Conservation (phyloP, 2,888 invertebrate genomes). For the Monopis laevigella region DNA sequence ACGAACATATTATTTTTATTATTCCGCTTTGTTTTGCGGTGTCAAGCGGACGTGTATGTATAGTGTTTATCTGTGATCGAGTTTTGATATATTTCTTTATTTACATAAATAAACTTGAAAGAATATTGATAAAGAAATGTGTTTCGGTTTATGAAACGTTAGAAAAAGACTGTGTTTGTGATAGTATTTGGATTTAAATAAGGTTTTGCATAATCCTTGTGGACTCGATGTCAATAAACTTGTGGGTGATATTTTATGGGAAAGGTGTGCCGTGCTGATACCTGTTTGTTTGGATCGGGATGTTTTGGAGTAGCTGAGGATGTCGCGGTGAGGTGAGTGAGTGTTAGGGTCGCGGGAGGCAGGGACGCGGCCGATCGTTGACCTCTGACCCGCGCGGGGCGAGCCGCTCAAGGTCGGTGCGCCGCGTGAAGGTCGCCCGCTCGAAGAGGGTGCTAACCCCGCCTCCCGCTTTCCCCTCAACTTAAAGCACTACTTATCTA, state of each 20-base stretch:
- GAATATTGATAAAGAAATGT: constrained; percentile 31
- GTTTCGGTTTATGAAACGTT: constrained; percentile 29
- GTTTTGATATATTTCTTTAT: constrained; percentile 18
- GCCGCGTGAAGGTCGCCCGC: constrained; percentile 63
- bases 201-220: constrained; percentile 3
- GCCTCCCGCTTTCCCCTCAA: not conserved
- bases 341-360: constrained; percentile 30
- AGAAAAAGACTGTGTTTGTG: constrained; percentile 37
- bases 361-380: constrained; percentile 46
- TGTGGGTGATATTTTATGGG: constrained; percentile 64
- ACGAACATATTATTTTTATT: too few relatives aligned
- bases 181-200: not conserved
- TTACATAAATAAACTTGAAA: not conserved
- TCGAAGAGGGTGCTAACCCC: constrained; percentile 21
- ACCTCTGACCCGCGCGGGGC: constrained; percentile 66
- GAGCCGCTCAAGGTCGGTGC: constrained; percentile 64
- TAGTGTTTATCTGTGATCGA: constrained; percentile 39
- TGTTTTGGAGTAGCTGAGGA: constrained; percentile 35
- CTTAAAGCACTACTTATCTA: too few relatives aligned
- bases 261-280: constrained; percentile 63
- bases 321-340: constrained; percentile 28
- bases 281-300: constrained; percentile 34
- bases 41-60: constrained; percentile 46
- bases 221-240: constrained; percentile 65
- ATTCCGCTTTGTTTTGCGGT: constrained; percentile 68